Base-by-base conservation (phyloP, 2,888 invertebrate genomes). In the Thera obeliscata region DNA sequence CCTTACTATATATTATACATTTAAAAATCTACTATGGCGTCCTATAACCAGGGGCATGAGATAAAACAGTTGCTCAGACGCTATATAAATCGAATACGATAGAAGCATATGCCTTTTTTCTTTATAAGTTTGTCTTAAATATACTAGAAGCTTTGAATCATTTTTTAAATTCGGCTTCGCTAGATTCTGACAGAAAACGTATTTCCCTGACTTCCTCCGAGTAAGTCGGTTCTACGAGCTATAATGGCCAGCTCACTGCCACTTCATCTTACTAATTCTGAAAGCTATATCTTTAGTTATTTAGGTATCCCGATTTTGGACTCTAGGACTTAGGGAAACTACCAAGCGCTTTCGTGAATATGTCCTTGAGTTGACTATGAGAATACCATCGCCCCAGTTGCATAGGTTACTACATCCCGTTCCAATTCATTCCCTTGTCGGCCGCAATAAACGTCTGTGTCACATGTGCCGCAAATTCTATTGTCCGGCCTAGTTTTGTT, bases 381-480 rank as follows among this genome's bases (percentile, higher is more conserved):
- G 43, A 9, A 46, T 52, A 50, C 63, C 65, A 54, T 36, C 74
- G 84, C 81, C 85, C 84, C 74, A 86, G 76, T 77, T 84, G 78
- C 84, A 84, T 81, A 67, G 70, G 74, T 81, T 79, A 79, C 64
- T 63, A 62, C 72, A 68, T 74, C 75, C 64, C 72, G 66, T 62
- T 66, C 69, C 67, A 76, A 73, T 77, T 70, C 57, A 73, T 61
- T 71, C 68, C 65, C 62, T 35, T 67, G 74, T 74, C 76, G 59
- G 66, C 62, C 12, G 65, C 71, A 69, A 72, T 76, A 72, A 72
- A 61, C 49, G 64, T 64, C 65, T 50, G 48, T 62, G 63, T 69
- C 74, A 72, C 74, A 75, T 74, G 72, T 66, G 71, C 72, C 66
- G 64, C 73, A 73, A 72, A 74, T 74, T 72, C 66, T 65, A 65